These are phyloP conservation scores for Uropetala carovei DNA, from an alignment of 2,888 invertebrate genomes.

Conservation along the genomic window DNA sequence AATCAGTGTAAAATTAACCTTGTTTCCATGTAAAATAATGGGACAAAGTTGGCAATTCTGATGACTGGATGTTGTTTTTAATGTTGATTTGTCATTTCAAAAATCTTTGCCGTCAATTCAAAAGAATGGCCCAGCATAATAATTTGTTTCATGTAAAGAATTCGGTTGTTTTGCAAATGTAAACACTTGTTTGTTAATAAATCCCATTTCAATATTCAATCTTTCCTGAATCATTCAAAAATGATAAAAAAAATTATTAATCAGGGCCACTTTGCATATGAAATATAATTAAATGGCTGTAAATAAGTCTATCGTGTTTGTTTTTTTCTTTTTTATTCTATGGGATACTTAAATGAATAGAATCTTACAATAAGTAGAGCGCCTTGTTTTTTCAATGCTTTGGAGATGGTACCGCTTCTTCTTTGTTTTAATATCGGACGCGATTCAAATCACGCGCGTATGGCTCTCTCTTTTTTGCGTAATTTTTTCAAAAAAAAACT, in stretches of 20 bases:
- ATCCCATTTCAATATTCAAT: not conserved
- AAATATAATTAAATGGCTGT: not conserved
- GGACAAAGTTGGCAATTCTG: no score
- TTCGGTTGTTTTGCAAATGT: not conserved
- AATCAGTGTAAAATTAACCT: no score
- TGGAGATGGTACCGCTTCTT: slow-evolving; percentile 37
- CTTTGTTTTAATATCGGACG: not conserved
- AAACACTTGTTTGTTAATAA: not conserved
- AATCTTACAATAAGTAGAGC: not conserved
- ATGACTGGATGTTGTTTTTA: no score
- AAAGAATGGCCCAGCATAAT: not conserved
- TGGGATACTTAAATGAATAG: not conserved
- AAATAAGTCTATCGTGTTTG: not conserved
- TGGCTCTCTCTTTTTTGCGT: not conserved
- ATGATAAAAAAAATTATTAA: not conserved
- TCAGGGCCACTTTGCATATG: slow-evolving; percentile 37
- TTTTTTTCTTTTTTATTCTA: not conserved
- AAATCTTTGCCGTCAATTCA: no score
- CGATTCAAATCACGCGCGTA: not conserved
- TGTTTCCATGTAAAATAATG: no score
- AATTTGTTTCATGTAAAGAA: not conserved
- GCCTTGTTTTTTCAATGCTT: not conserved
- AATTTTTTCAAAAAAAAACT: not conserved
- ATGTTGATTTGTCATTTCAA: no score
- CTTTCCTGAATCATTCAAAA: not conserved